Evolutionary conservation across 2,113 vertebrate species (phyloP).

Genomic region (Platichthys stellatus): DNA sequence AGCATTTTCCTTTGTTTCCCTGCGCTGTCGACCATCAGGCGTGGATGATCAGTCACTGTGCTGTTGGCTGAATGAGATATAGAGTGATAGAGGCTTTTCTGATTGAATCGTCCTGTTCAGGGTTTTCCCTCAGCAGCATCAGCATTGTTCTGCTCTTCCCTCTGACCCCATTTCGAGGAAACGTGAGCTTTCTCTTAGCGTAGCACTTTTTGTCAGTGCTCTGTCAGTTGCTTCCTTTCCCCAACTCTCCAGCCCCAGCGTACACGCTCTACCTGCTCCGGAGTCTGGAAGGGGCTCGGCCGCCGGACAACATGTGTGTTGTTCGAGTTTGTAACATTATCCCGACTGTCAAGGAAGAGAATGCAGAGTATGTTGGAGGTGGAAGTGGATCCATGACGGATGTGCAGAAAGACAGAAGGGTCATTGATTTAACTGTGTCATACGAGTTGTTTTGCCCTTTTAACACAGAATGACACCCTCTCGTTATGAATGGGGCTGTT

Average conservation of each 20-base stretch:
- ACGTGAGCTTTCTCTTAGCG: constrained; percentile 43
- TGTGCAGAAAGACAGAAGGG: background rate
- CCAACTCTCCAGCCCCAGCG: constrained; percentile 11
- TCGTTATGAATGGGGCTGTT: background rate
- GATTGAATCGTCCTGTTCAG: background rate
- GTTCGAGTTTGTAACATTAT: constrained; percentile 19
- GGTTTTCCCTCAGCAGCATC: background rate
- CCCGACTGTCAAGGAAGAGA: background rate
- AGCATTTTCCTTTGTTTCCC: constrained; percentile 1
- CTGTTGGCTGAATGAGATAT: constrained; percentile 4
- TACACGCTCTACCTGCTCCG: background rate
- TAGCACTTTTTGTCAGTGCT: constrained; percentile 21
- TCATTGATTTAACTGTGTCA: background rate
- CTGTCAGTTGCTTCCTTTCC: constrained; percentile 51
- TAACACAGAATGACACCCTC: background rate
- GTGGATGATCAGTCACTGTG: background rate
- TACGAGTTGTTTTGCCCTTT: too few species aligned
- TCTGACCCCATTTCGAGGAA: constrained; percentile 36
- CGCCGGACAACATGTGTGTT: constrained; percentile 4
- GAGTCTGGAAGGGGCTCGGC: background rate
- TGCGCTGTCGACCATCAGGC: background rate
- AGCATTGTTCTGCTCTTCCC: background rate
- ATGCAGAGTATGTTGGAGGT: constrained; percentile 22
- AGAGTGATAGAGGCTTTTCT: background rate
- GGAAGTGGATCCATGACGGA: constrained; percentile 24